phyloP scores from a whole-genome alignment of 2,888 invertebrate genomes.

The Drosophila parthenogenetica region DNA sequence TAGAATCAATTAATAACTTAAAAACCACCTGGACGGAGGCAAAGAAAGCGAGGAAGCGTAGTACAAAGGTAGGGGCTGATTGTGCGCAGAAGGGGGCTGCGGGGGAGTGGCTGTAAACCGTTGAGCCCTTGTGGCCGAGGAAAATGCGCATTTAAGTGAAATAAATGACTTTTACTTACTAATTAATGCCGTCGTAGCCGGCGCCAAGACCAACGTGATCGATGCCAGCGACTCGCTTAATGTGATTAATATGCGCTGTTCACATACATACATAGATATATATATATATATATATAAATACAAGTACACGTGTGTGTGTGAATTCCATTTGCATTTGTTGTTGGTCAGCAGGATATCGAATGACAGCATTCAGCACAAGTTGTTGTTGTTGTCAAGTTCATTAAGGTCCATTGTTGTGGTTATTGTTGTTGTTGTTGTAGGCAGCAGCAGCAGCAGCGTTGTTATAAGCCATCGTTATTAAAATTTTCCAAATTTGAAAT shows the following conservation, averaged over 20 bases:
- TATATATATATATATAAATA: slow-evolving; percentile 14
- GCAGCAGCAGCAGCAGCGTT: slow-evolving; percentile 59
- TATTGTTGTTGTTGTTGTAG: slow-evolving; percentile 40
- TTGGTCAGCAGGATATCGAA: slow-evolving; percentile 64
- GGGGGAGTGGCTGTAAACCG: slow-evolving; percentile 14
- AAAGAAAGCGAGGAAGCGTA: background rate
- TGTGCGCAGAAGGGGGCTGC: background rate
- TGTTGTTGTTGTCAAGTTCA: slow-evolving; percentile 57
- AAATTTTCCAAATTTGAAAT: slow-evolving; percentile 74
- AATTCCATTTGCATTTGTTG: slow-evolving; percentile 39
- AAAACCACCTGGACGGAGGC: slow-evolving; percentile 68
- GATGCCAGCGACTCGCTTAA: slow-evolving; percentile 93
- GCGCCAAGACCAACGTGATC: slow-evolving; percentile 95
- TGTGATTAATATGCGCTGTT: slow-evolving; percentile 95
- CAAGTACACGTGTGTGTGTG: slow-evolving; percentile 3
- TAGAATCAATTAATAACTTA: slow-evolving; percentile 81
- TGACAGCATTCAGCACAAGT: slow-evolving; percentile 43
- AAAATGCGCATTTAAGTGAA: slow-evolving; percentile 80
- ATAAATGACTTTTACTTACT: slow-evolving; percentile 88
- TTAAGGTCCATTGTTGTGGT: slow-evolving; percentile 62
- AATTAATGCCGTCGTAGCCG: slow-evolving; percentile 95
- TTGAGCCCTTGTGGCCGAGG: slow-evolving; percentile 47
- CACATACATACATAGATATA: background rate
- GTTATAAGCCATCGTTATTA: slow-evolving; percentile 72
- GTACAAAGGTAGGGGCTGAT: background rate